These are phyloP conservation scores for Atherinomorus stipes DNA, from an alignment of 2,113 vertebrate species.

Conservation along the genomic window DNA sequence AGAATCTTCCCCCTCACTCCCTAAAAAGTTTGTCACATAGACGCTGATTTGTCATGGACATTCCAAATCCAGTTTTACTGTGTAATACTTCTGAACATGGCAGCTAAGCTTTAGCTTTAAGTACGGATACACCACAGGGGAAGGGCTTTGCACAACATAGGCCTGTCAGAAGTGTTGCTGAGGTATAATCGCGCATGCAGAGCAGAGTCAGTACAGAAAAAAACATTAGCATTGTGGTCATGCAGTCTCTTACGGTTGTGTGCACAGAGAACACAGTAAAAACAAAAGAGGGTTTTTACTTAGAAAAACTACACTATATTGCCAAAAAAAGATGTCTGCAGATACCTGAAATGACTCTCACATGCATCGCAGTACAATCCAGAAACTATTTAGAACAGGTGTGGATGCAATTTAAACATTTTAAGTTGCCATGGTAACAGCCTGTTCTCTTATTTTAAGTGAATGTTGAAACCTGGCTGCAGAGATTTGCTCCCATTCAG, in stretches of 20 bases:
- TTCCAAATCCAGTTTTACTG: constrained; percentile 75
- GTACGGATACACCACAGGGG: constrained; percentile 63
- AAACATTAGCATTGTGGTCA: background rate
- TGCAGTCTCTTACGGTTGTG: constrained; percentile 8
- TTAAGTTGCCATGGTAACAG: no score
- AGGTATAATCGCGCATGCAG: constrained; percentile 5
- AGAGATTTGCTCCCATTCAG: no score
- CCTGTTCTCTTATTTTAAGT: no score
- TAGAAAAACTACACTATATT: no score
- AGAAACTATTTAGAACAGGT: no score
- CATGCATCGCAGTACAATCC: no score
- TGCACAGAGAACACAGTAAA: background rate
- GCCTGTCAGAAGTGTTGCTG: constrained; percentile 52
- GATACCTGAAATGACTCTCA: no score
- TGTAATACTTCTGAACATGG: constrained; percentile 71
- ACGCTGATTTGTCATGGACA: constrained; percentile 73
- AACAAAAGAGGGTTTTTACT: no score
- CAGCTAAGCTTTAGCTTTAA: constrained; percentile 66
- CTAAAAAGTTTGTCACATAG: constrained; percentile 69
- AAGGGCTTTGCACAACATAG: constrained; percentile 64
- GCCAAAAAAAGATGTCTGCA: no score
- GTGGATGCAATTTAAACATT: no score
- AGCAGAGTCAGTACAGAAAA: background rate
- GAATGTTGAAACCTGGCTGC: no score
- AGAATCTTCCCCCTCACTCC: constrained; percentile 59